Evolutionary conservation across 2,797 vertebrate genomes (phyloP), one percentile per base, ranked within the genome.

Genomic region (Lophius americanus): DNA sequence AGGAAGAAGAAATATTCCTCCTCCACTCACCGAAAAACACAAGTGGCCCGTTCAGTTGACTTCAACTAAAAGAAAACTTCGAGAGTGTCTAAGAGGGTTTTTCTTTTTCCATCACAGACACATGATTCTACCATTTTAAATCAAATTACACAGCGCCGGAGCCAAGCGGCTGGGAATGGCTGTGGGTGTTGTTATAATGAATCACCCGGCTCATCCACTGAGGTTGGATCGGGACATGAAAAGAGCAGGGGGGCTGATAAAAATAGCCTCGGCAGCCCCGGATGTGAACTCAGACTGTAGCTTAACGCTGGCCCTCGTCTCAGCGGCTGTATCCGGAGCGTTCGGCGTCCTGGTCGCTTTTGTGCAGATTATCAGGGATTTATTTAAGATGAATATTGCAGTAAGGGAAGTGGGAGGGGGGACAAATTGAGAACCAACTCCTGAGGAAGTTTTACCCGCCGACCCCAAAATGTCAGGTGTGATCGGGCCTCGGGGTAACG

Each of bases 311-410:
- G 23, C 23, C 23, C 23, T 23, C 23, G 23, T 23, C 23, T 23
- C 23, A 23, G 23, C 23, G 23, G 23, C 23, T 23, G 23, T 23
- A 23, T 23, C 23, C 23, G 23, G 23, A 23, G 23, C 23, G 23
- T 23, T 23, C 23, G 23, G 23, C 23, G 23, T 23, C 23, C 23
- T 23, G 23, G 23, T 23, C 23, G 23, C 23, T 23, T 23, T 23
- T 23, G 23, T 23, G 23, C 23, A 23, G 23, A 23, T 23, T 23
- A 23, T 23, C 23, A 23, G 23, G 23, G 23, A 23, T 78, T 75
- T 81, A 76, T 84, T 72, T 64, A 41, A 67, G 60, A 69, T 81
- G 10, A 68, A 81, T 84, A 69, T 78, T 77, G 79, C 7, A 79
- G 13, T 32, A 50, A 14, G 8, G 51, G 51, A 46, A 57, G 47